Evolutionary conservation across 2,797 vertebrate species (phyloP).

Genomic region (Silurus lanzhouensis): DNA sequence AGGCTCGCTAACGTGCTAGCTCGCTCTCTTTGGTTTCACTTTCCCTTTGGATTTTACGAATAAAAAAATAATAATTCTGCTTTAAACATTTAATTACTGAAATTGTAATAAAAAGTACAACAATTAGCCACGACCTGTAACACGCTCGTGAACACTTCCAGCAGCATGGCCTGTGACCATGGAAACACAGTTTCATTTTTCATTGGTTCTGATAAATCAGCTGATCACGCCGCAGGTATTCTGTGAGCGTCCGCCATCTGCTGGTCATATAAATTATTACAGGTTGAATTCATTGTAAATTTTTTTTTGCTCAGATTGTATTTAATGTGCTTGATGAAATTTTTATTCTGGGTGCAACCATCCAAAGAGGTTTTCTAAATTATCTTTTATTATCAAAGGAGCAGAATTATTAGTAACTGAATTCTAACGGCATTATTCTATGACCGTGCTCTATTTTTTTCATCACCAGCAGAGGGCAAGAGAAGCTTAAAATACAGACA

Average conservation of each 20-base stretch:
- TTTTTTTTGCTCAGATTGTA: background rate
- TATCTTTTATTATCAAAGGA: background rate
- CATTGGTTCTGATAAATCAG: conserved; percentile 19
- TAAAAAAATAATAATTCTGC: background rate
- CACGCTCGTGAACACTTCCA: background rate
- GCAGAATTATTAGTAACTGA: background rate
- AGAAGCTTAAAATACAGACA: background rate
- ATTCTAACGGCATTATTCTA: background rate
- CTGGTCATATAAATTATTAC: conserved; percentile 23
- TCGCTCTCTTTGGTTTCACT: background rate
- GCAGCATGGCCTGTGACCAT: conserved; percentile 18
- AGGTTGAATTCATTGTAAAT: background rate
- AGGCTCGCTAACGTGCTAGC: background rate
- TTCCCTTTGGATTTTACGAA: background rate
- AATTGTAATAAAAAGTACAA: background rate
- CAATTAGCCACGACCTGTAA: background rate
- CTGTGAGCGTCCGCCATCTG: conserved; percentile 19
- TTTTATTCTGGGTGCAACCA: background rate
- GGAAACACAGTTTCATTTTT: conserved; percentile 1
- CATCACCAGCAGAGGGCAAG: conserved; percentile 4
- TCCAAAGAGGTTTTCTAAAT: background rate
- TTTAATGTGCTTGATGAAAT: background rate
- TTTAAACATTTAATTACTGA: background rate
- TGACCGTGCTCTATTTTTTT: background rate
- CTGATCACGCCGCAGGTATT: background rate